These are phyloP conservation scores for Corythoichthys haematopterus DNA, from an alignment of 2,113 vertebrate genomes.

Conservation along the genomic window DNA sequence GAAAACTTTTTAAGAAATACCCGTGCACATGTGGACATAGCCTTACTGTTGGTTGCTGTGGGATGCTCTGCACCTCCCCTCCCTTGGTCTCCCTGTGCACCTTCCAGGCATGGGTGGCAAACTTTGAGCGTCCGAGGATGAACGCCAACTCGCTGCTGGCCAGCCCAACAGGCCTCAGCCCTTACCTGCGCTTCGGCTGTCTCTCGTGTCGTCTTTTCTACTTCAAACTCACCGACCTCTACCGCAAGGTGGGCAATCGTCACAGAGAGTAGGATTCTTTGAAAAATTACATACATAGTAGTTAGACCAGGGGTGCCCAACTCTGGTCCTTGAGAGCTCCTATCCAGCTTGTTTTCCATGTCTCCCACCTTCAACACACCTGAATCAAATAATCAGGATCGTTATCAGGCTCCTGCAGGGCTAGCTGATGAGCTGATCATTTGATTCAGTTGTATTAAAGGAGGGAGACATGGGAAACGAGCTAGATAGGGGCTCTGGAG, in stretches of 20 bases:
- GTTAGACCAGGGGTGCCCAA: too few species aligned
- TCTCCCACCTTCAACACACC: too few species aligned
- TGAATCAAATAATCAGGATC: too few species aligned
- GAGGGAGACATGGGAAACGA: too few species aligned
- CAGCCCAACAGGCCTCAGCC: slow-evolving; percentile 74
- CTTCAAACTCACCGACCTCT: slow-evolving; percentile 76
- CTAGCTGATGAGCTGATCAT: too few species aligned
- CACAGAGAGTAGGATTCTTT: background rate
- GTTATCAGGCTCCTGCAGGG: too few species aligned
- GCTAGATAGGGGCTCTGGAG: too few species aligned
- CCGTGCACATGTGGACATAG: background rate
- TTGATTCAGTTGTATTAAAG: too few species aligned
- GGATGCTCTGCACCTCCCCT: slow-evolving; percentile 6
- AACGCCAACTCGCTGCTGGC: slow-evolving; percentile 75
- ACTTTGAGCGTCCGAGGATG: slow-evolving; percentile 76
- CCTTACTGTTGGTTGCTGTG: slow-evolving; percentile 6
- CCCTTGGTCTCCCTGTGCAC: background rate
- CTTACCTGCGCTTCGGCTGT: slow-evolving; percentile 75
- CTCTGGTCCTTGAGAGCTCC: too few species aligned
- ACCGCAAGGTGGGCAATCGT: slow-evolving; percentile 61
- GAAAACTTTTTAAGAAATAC: background rate
- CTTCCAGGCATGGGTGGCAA: slow-evolving; percentile 74
- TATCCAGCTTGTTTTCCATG: too few species aligned
- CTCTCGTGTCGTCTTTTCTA: slow-evolving; percentile 76
- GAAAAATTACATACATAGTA: background rate